Evolutionary conservation across 2,888 invertebrate species (phyloP).

Genomic region (Torymus tubicola): DNA sequence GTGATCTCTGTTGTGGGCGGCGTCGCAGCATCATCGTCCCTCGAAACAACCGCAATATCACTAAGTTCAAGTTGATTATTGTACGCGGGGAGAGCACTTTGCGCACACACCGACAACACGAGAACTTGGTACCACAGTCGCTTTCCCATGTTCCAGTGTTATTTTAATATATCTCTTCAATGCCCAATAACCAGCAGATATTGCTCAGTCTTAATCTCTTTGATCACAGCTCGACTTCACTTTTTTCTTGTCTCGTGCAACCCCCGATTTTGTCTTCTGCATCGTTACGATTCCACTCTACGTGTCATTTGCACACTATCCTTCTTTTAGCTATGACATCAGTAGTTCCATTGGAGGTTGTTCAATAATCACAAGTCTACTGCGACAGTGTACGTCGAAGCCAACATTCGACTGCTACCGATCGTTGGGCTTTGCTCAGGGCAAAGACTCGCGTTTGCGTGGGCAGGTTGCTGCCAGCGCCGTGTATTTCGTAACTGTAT

Average conservation of each 20-base stretch:
- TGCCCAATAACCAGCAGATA: too few relatives aligned
- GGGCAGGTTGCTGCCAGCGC: not conserved
- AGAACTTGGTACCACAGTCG: conserved; percentile 21
- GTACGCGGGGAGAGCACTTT: not conserved
- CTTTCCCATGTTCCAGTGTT: conserved; percentile 5
- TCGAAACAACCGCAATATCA: conserved; percentile 39
- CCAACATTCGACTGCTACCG: conserved; percentile 62
- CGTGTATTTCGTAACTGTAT: conserved; percentile 71
- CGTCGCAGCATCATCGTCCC: conserved; percentile 53
- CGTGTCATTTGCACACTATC: too few relatives aligned
- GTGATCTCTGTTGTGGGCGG: conserved; percentile 59
- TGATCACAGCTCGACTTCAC: too few relatives aligned
- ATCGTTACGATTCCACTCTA: not conserved
- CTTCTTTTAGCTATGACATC: too few relatives aligned
- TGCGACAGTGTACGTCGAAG: not conserved
- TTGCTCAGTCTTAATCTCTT: too few relatives aligned
- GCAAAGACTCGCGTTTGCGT: not conserved
- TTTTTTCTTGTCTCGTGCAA: too few relatives aligned
- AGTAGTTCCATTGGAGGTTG: too few relatives aligned
- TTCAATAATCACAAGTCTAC: too few relatives aligned
- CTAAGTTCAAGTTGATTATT: not conserved
- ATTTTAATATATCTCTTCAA: too few relatives aligned
- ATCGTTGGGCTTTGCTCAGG: not conserved
- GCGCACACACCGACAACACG: conserved; percentile 19
- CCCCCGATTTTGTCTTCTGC: too few relatives aligned